Conservation (phyloP, 2,113 vertebrate species). For the Manacus vitellinus region DNA sequence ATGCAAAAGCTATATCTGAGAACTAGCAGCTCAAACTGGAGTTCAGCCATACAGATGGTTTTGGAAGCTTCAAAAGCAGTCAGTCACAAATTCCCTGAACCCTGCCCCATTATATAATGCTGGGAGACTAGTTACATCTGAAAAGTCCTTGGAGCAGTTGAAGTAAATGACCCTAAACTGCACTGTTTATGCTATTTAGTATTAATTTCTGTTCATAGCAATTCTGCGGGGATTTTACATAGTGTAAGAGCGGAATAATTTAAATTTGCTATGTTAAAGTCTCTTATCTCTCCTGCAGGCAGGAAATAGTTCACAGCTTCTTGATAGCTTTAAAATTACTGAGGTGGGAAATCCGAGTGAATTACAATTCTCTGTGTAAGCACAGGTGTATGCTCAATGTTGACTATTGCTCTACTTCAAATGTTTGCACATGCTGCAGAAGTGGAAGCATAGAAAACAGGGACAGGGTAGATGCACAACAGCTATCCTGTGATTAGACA, state of each 20-base stretch:
- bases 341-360: not conserved
- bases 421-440: not conserved
- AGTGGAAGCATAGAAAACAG: not conserved
- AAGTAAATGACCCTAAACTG: not conserved
- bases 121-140: not conserved
- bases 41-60: not conserved
- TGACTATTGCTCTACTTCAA: not conserved
- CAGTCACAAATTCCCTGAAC: not conserved
- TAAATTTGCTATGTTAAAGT: not conserved
- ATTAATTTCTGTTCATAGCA: not conserved
- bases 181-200: conserved; percentile 11
- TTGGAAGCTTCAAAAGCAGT: not conserved
- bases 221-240: not conserved
- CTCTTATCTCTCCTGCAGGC: not conserved
- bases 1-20: not conserved
- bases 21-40: not conserved
- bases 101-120: not conserved
- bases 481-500: not conserved
- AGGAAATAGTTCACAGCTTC: not conserved
- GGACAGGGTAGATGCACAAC: not conserved
- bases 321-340: not conserved
- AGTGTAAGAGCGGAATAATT: not conserved
- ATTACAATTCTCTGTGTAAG: not conserved
- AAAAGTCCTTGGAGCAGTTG: not conserved
- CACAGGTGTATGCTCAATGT: not conserved